phyloP scores from a whole-genome alignment of 1,140 invertebrate species.

The Caenorhabditis remanei region DNA sequence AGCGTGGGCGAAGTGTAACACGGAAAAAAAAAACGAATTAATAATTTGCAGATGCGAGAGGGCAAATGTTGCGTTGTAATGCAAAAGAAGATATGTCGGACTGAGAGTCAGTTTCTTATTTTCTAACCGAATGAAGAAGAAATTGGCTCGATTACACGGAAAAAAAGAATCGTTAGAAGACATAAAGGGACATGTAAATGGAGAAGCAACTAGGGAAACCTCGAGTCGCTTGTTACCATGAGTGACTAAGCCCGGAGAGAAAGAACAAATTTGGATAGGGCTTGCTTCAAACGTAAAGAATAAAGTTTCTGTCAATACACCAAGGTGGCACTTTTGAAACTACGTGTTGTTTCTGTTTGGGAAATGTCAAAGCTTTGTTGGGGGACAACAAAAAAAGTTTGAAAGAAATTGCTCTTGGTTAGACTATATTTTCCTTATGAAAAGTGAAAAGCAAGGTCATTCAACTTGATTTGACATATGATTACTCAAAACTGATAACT shows the following conservation, averaged over 20 bases:
- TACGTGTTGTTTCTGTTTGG: background rate
- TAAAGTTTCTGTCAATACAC: background rate
- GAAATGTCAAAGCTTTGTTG: background rate
- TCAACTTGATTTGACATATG: too few relatives aligned
- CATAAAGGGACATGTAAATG: background rate
- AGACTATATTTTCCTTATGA: too few relatives aligned
- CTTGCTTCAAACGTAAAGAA: background rate
- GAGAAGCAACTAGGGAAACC: background rate
- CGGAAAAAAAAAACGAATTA: background rate
- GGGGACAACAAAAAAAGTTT: too few relatives aligned
- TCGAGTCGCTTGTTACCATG: background rate
- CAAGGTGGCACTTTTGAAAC: background rate
- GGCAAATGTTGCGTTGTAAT: constrained; percentile 12
- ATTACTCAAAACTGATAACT: too few relatives aligned
- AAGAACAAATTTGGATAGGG: background rate
- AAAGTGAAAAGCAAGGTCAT: too few relatives aligned
- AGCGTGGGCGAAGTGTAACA: background rate
- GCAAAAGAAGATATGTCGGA: background rate
- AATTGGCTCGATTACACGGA: background rate
- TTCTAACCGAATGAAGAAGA: background rate
- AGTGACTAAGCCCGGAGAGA: background rate
- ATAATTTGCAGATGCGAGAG: constrained; percentile 8
- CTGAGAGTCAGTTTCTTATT: background rate
- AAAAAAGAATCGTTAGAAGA: background rate
- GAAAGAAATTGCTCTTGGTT: too few relatives aligned